Evolutionary conservation across 2,888 invertebrate genomes (phyloP).

Genomic region (Elegia similella): DNA sequence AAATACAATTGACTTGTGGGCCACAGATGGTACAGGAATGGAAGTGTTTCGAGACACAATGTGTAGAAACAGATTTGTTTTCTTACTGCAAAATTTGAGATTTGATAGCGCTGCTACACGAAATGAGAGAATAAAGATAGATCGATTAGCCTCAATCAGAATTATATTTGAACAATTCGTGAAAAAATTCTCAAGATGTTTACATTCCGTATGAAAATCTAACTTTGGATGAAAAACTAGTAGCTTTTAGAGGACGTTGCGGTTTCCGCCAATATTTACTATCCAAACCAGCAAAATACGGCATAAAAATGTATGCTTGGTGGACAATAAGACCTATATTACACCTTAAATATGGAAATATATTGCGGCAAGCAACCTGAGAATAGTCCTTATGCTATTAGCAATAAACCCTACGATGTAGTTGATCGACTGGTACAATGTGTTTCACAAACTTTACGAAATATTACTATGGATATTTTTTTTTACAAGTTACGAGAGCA

Average conservation of each 20-base stretch:
- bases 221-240: conserved; percentile 10
- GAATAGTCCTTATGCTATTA: conserved; percentile 20
- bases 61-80: conserved; percentile 18
- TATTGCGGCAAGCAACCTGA: conserved; percentile 15
- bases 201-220: conserved; percentile 9
- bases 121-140: conserved; percentile 11
- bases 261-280: not conserved
- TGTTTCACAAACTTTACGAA: conserved; percentile 25
- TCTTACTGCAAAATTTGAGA: conserved; percentile 18
- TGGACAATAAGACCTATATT: conserved; percentile 8
- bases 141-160: conserved; percentile 17
- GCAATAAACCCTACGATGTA: conserved; percentile 24
- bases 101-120: conserved; percentile 17
- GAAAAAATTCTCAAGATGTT: conserved; percentile 1
- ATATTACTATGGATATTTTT: conserved; percentile 31
- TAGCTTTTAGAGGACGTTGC: conserved; percentile 11
- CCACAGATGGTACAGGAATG: conserved; percentile 17
- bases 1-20: conserved; percentile 18
- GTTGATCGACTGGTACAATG: conserved; percentile 27
- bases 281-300: conserved; percentile 13
- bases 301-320: conserved; percentile 9
- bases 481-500: conserved; percentile 26
- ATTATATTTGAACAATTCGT: conserved; percentile 10
- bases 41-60: conserved; percentile 22
- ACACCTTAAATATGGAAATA: conserved; percentile 9